These are phyloP conservation scores for Thera obeliscata DNA, from an alignment of 2,888 invertebrate species.

Conservation along the genomic window DNA sequence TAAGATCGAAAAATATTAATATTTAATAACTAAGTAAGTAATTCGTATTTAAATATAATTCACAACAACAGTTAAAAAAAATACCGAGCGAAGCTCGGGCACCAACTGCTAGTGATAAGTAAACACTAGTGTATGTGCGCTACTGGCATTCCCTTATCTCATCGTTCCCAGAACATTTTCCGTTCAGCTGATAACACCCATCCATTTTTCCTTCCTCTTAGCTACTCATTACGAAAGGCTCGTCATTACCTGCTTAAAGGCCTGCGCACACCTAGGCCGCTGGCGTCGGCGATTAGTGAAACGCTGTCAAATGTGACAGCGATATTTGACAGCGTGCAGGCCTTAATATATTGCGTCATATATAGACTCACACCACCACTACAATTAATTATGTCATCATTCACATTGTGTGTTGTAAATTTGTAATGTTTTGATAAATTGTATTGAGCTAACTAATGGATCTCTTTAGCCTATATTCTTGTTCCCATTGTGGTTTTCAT, in stretches of 20 bases:
- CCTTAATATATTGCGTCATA: constrained; percentile 15
- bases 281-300: no score
- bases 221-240: constrained; percentile 13
- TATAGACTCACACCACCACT: constrained; percentile 30
- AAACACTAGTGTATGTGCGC: constrained; percentile 1
- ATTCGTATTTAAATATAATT: no score
- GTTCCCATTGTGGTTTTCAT: constrained; percentile 12
- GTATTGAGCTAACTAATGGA: constrained; percentile 10
- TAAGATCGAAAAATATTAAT: no score
- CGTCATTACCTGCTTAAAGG: constrained; percentile 19
- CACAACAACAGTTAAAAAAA: no score
- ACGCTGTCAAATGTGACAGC: no score
- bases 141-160: constrained; percentile 10
- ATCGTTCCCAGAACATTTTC: constrained; percentile 14
- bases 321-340: no score
- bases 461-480: neutral
- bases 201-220: constrained; percentile 25
- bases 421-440: constrained; percentile 36
- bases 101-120: no score
- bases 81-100: no score
- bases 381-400: constrained; percentile 39
- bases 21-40: no score
- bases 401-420: constrained; percentile 33
- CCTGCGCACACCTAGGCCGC: no score
- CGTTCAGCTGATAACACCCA: constrained; percentile 14